phyloP scores from a whole-genome alignment of 2,888 invertebrate species.

The Beris chalybata region DNA sequence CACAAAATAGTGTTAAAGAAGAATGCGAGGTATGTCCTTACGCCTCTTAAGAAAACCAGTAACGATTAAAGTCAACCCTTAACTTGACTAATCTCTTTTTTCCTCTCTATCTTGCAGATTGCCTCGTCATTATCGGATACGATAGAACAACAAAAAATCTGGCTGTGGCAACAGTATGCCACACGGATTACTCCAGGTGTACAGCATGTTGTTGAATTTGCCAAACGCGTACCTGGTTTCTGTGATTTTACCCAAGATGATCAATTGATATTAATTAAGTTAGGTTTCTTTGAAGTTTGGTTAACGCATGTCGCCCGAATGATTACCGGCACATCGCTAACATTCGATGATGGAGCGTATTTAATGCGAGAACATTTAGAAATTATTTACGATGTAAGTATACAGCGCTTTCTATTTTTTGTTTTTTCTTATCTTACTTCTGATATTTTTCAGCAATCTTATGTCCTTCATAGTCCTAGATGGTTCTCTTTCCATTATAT shows the following conservation, averaged over 20 bases:
- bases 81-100: slow-evolving; percentile 1
- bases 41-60: no score
- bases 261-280: slow-evolving; percentile 93
- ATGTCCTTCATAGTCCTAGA: no score
- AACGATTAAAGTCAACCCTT: not conserved
- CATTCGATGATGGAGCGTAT: slow-evolving; percentile 87
- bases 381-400: slow-evolving; percentile 82
- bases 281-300: slow-evolving; percentile 97
- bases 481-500: no score
- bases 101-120: slow-evolving; percentile 49
- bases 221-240: slow-evolving; percentile 93
- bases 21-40: slow-evolving; percentile 40
- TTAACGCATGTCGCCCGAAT: slow-evolving; percentile 81
- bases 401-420: not conserved
- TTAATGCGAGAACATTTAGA: slow-evolving; percentile 82
- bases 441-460: no score
- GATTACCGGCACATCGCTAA: slow-evolving; percentile 74
- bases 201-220: slow-evolving; percentile 93
- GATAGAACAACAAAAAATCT: slow-evolving; percentile 72
- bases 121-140: slow-evolving; percentile 67
- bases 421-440: no score
- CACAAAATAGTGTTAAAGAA: slow-evolving; percentile 54
- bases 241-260: slow-evolving; percentile 89
- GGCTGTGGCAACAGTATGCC: slow-evolving; percentile 89
- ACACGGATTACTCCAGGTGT: slow-evolving; percentile 85